These are phyloP conservation scores for Pelagia noctiluca DNA, from an alignment of 30 jellyfish, hydroid and myxozoan species.

Conservation along the genomic window DNA sequence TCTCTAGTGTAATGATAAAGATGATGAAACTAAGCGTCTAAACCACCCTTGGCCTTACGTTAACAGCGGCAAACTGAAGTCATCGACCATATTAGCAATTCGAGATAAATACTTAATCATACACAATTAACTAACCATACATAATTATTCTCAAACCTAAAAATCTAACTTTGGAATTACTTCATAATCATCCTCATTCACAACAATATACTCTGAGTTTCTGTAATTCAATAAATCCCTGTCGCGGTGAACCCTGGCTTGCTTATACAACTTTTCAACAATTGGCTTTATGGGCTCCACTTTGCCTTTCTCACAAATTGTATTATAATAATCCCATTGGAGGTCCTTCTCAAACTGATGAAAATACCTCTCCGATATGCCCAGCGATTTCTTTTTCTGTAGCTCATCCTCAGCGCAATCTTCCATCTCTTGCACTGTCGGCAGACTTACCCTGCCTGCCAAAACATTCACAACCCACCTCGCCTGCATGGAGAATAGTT, in stretches of 20 bases:
- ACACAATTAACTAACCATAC: not conserved
- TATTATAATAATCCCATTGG: conserved; percentile 71
- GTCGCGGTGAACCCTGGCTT: conserved; percentile 20
- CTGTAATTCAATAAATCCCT: conserved; percentile 28
- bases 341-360: conserved; percentile 46
- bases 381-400: conserved; percentile 31
- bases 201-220: conserved; percentile 32
- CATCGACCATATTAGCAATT: too few relatives aligned
- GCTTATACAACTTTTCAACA: conserved; percentile 21
- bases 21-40: too few relatives aligned
- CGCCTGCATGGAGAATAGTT: conserved; percentile 71
- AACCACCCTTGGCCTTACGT: too few relatives aligned
- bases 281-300: conserved; percentile 41
- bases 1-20: too few relatives aligned
- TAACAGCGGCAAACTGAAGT: too few relatives aligned
- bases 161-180: not conserved
- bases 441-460: conserved; percentile 52
- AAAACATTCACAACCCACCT: conserved; percentile 59
- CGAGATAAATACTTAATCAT: not conserved
- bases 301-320: conserved; percentile 32
- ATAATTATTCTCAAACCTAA: too few relatives aligned
- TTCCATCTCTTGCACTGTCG: conserved; percentile 66
- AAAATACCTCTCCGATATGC: conserved; percentile 59
- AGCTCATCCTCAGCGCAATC: conserved; percentile 34
- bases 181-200: conserved; percentile 50